phyloP scores from a whole-genome alignment of 2,797 vertebrate genomes.

The Smutsia temminckii region DNA sequence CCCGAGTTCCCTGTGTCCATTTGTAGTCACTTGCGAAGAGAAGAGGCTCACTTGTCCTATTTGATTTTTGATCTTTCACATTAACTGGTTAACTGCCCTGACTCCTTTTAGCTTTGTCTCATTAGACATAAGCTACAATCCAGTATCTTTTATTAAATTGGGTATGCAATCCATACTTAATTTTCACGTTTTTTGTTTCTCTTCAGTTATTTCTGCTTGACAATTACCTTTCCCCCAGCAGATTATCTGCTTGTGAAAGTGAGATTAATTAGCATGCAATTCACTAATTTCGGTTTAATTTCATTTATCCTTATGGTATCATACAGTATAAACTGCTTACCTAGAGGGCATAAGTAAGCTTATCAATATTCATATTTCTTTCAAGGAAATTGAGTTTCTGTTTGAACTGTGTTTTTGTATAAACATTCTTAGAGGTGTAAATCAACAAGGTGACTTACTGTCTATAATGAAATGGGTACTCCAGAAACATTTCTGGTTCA shows the following conservation, averaged over 20 bases:
- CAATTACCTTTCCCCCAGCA: not conserved
- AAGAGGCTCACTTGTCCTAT: not conserved
- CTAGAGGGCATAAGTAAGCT: not conserved
- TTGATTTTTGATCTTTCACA: not conserved
- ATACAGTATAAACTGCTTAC: not conserved
- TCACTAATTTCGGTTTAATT: slow-evolving; percentile 34
- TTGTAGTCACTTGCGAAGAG: slow-evolving; percentile 14
- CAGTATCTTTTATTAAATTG: not conserved
- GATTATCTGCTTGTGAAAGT: slow-evolving; percentile 9
- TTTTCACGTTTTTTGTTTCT: slow-evolving; percentile 9
- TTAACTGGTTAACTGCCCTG: slow-evolving; percentile 19
- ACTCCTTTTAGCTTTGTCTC: slow-evolving; percentile 24
- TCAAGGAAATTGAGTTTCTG: slow-evolving; percentile 9
- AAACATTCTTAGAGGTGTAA: slow-evolving; percentile 39
- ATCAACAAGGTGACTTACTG: not conserved
- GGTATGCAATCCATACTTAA: not conserved
- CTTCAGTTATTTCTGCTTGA: slow-evolving; percentile 7
- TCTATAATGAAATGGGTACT: slow-evolving; percentile 26
- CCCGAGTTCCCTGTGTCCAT: not conserved
- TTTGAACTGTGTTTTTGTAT: slow-evolving; percentile 25
- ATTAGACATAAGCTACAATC: not conserved
- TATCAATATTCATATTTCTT: slow-evolving; percentile 42
- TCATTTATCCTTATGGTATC: slow-evolving; percentile 34
- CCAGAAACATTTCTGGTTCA: not conserved
- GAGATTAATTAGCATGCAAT: slow-evolving; percentile 25